Base-by-base conservation (phyloP, 2,888 invertebrate species). In the Tiliacea aurago region DNA sequence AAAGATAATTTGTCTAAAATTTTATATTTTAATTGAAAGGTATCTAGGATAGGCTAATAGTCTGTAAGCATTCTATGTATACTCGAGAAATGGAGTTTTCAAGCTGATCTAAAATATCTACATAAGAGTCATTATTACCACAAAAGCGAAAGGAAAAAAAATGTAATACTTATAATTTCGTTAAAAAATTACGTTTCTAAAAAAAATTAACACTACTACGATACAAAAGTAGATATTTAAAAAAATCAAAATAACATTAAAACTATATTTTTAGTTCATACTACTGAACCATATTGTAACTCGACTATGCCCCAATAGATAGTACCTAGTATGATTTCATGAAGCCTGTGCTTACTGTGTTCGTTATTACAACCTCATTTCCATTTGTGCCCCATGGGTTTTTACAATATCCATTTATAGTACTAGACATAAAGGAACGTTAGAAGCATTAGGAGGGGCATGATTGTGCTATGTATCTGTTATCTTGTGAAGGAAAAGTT, bases 401-500 rank as follows among this genome's bases (percentile, higher is more conserved):
- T 87, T n/a, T 84, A 86, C 78, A 87, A 73, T 71, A 70, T 83
- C 87, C 73, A 58, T 73, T 69, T 63, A 41, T 74, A 64, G 67
- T 76, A 59, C 59, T 67, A 83, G 84, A 86, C 78, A 78, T 74
- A 75, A 37, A 84, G 83, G 86, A 76, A 78, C 83, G 85, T 82
- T 81, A 91, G 88, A 92, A 94, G 95, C 94, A 90, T 93, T 95
- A 94, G 93, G 93, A 92, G 89, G 91, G 94, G 91, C 81, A 91
- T 94, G 95, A 94, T 93, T 94, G 96, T 95, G 96, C 96, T 94
- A 95, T 92, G 90, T 91, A 89, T 90, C 85, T 88, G 84, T 81
- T 75, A 85, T 80, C 90, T 92, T 90, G 95, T 95, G 95, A 95
- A 95, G 94, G 93, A 93, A 82, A 92, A 91, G 91, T 92, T 91